These are phyloP conservation scores for Odocoileus hemionus DNA, from an alignment of 2,113 vertebrate genomes.

Conservation along the genomic window DNA sequence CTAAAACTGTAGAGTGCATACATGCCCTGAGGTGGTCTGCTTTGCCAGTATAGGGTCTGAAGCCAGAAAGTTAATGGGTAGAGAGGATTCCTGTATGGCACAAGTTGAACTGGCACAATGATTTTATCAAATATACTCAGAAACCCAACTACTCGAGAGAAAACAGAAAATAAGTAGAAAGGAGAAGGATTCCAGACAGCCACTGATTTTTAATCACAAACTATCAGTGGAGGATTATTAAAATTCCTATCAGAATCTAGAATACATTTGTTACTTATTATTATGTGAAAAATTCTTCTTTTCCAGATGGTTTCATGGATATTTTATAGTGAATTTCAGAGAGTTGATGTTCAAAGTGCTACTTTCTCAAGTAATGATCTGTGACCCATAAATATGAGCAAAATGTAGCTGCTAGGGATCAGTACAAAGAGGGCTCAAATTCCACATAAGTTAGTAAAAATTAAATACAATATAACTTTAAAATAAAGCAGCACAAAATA, in stretches of 20 bases:
- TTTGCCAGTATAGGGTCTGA: neutral
- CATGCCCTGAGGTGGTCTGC: neutral
- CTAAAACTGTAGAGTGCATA: neutral
- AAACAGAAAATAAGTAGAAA: neutral
- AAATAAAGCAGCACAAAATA: neutral
- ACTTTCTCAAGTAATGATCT: constrained; percentile 29
- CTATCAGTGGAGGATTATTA: neutral
- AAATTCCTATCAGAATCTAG: neutral
- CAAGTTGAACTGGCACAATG: neutral
- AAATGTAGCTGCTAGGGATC: neutral
- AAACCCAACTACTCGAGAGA: neutral
- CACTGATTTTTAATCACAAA: neutral
- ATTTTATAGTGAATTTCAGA: neutral
- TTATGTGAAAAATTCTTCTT: neutral
- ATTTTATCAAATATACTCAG: neutral
- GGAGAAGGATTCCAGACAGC: neutral
- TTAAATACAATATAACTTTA: neutral
- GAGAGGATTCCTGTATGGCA: neutral
- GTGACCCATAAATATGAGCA: constrained; percentile 27
- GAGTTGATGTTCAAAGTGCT: neutral
- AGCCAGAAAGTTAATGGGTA: neutral
- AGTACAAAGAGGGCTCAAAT: neutral
- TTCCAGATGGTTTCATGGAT: constrained; percentile 10
- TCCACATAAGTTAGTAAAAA: constrained; percentile 21
- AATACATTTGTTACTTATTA: neutral